These are phyloP conservation scores for Ophthalmolycus amberensis DNA, from an alignment of 2,113 vertebrate genomes.

Conservation along the genomic window DNA sequence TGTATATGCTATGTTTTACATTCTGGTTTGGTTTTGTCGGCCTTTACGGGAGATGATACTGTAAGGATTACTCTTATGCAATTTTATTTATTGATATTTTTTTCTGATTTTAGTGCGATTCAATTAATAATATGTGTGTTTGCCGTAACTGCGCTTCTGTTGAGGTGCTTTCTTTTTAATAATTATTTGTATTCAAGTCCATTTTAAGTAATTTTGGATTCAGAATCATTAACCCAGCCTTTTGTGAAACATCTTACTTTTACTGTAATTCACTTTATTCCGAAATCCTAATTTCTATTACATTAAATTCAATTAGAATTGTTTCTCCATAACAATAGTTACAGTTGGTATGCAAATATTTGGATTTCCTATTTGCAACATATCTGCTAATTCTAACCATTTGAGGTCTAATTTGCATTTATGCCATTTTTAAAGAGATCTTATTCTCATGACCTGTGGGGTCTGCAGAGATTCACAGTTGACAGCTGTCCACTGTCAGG, in stretches of 20 bases:
- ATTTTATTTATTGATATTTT: slow-evolving; percentile 5
- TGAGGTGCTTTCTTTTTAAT: slow-evolving; percentile 19
- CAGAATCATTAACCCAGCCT: neutral
- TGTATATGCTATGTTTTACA: slow-evolving; percentile 29
- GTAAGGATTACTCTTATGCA: slow-evolving; percentile 47
- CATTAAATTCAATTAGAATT: neutral
- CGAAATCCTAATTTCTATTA: neutral
- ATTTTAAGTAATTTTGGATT: slow-evolving; percentile 7
- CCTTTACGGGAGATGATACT: slow-evolving; percentile 12
- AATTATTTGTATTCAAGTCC: neutral
- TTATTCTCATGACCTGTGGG: neutral
- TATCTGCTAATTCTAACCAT: neutral
- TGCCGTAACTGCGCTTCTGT: slow-evolving; percentile 25
- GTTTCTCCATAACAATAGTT: neutral
- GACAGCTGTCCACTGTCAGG: neutral
- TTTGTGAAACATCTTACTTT: neutral
- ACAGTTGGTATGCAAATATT: neutral
- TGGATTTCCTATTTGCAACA: neutral
- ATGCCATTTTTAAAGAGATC: neutral
- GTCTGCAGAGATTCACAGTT: slow-evolving; percentile 9
- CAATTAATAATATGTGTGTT: slow-evolving; percentile 7
- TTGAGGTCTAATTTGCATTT: neutral
- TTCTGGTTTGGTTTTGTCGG: slow-evolving; percentile 42
- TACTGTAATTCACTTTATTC: neutral
- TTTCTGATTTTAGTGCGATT: slow-evolving; percentile 12